Percentiles rank a stretch among this genome's conserved stretches.
Evolutionary conservation across 2,888 invertebrate genomes (phyloP).

Genomic region (Bedellia somnulentella): DNA sequence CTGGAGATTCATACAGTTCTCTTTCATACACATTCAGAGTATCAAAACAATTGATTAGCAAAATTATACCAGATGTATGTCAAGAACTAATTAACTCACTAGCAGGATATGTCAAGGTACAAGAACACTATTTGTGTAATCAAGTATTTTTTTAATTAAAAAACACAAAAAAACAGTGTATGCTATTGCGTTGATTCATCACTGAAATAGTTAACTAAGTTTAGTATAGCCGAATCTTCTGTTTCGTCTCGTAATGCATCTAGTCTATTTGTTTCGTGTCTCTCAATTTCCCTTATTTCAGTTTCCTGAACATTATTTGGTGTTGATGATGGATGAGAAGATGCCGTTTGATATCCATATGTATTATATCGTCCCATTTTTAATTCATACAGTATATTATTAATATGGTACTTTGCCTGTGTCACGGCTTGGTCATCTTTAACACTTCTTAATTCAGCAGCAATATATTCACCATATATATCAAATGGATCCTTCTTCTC

Average conservation of each 20-base stretch:
- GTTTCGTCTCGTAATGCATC: too few relatives aligned
- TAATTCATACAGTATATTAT: too few relatives aligned
- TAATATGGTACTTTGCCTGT: slow-evolving; percentile 14
- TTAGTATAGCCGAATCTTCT: slow-evolving; percentile 12
- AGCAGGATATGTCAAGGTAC: slow-evolving; percentile 9
- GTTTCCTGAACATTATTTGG: slow-evolving; percentile 14
- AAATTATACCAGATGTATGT: slow-evolving; percentile 2
- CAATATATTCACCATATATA: slow-evolving; percentile 15
- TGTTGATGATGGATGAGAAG: slow-evolving; percentile 14
- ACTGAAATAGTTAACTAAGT: slow-evolving; percentile 12
- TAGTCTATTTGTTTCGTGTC: too few relatives aligned
- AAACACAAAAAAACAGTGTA: slow-evolving; percentile 7
- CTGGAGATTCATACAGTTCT: too few relatives aligned
- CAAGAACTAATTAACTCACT: slow-evolving; percentile 8
- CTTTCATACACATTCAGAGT: slow-evolving; percentile 9
- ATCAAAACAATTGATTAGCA: slow-evolving; percentile 8
- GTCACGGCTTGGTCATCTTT: slow-evolving; percentile 14
- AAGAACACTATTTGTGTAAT: slow-evolving; percentile 9
- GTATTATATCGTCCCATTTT: slow-evolving; percentile 14
- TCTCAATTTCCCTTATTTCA: slow-evolving; percentile 11
- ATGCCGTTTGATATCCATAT: slow-evolving; percentile 13
- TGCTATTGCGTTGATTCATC: slow-evolving; percentile 11
- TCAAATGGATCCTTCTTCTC: slow-evolving; percentile 9
- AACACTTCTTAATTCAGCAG: slow-evolving; percentile 15
- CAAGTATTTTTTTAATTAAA: slow-evolving; percentile 9